Base-by-base conservation (phyloP, 2,888 invertebrate genomes). In the Microdon myrmicae region DNA sequence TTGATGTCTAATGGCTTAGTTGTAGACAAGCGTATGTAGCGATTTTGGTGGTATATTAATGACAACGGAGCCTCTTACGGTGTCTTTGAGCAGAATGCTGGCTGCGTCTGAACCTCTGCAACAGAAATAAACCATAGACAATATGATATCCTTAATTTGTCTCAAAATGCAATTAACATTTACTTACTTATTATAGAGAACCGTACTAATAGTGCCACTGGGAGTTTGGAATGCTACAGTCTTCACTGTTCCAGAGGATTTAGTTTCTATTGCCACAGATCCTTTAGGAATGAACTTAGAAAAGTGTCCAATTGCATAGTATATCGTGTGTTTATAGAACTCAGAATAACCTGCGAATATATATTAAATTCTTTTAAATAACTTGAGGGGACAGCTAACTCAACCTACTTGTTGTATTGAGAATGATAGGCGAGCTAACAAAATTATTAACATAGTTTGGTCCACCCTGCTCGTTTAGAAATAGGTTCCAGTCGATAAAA, bases 261-360 rank as follows among this genome's bases (percentile, higher is more conserved):
- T 70, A 71, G 49, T 73, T 39, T 72, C 71, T 59, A 80, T 74
- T 49, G 76, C 75, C 48, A 74, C 58, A 0, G 90, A 90, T 14
- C 83, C 84, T 68, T 82, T 81, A 0, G 85, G 84, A 25, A 91
- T 78, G 73, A 90, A 91, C 78, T 86, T 88, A 32, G 88, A 86
- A 71, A 89, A 87, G 76, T 96, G 96, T 0, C 90, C 91, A 74
- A 95, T 79, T 0, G 87, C 89, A 76, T 95, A 96, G 76, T 83
- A 95, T 82, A 90, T 89, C 0, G 96, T 95, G 73, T 95, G 93
- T 73, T 94, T 95, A 73, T 90, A 90, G 75, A 95, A 92, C 76
- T 92, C 90, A 59, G 86, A 85, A 8, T 64, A 71, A 53, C 69
- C 78, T 77, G 28, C 1, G 31, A 60, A 49, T 22, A 14, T 28